Evolutionary conservation across 2,888 invertebrate species (phyloP).

Genomic region (Congeria kusceri): DNA sequence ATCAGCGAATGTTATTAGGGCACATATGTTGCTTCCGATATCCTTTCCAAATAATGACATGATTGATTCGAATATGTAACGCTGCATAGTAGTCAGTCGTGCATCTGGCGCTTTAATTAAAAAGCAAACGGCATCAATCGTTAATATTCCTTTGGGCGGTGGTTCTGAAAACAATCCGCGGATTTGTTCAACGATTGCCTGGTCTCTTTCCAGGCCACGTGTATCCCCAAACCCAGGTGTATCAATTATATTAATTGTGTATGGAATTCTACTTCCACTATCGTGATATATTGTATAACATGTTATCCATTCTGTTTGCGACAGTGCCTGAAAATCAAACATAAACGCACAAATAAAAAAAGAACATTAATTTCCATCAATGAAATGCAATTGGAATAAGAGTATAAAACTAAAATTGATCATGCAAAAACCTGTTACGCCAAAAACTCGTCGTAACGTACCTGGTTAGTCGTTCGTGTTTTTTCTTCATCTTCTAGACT

Average conservation of each 20-base stretch:
- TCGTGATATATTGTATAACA: constrained; percentile 41
- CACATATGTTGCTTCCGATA: constrained; percentile 22
- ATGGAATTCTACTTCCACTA: constrained; percentile 25
- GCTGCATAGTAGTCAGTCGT: background rate
- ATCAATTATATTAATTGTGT: constrained; percentile 43
- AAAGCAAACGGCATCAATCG: constrained; percentile 43
- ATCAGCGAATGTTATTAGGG: constrained; percentile 55
- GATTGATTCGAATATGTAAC: background rate
- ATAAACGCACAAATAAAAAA: background rate
- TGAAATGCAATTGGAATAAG: too few relatives aligned
- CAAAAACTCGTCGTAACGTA: background rate
- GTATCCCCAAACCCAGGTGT: constrained; percentile 53
- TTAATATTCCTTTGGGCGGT: constrained; percentile 34
- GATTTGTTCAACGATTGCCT: constrained; percentile 52
- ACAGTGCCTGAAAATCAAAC: constrained; percentile 27
- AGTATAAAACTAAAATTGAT: too few relatives aligned
- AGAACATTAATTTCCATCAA: too few relatives aligned
- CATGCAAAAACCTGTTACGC: background rate
- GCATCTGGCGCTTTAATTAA: constrained; percentile 7
- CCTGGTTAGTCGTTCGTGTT: constrained; percentile 21
- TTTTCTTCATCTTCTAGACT: constrained; percentile 38
- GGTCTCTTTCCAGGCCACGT: constrained; percentile 43
- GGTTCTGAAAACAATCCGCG: constrained; percentile 40
- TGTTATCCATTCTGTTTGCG: constrained; percentile 61
- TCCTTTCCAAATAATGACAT: constrained; percentile 1